Conservation (phyloP, 2,797 vertebrate genomes). For the Bucorvus abyssinicus region DNA sequence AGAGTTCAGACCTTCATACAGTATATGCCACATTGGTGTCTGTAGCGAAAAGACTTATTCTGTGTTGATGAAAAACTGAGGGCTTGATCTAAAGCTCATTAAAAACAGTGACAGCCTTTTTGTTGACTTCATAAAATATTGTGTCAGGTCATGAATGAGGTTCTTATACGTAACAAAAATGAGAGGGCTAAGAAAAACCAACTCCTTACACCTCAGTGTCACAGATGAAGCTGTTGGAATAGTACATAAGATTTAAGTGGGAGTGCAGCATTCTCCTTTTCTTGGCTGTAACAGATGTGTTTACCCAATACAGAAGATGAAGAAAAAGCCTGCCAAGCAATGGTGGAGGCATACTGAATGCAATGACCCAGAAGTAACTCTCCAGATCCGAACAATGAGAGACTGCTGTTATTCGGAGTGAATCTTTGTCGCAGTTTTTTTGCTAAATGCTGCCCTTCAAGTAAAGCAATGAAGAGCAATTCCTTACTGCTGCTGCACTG, state of each 20-base stretch:
- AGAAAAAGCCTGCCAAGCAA: not conserved
- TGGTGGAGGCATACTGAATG: not conserved
- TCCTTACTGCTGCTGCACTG: not conserved
- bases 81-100: conserved; percentile 30
- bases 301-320: conserved; percentile 31
- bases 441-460: not conserved
- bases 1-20: not conserved
- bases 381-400: not conserved
- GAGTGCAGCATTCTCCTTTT: conserved; percentile 14
- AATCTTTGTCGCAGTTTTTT: not conserved
- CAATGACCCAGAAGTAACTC: not conserved
- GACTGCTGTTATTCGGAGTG: not conserved
- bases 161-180: conserved; percentile 9
- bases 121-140: conserved; percentile 13
- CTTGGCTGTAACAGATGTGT: conserved; percentile 26
- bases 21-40: not conserved
- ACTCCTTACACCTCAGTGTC: not conserved
- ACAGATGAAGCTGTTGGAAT: not conserved
- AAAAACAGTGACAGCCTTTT: conserved; percentile 18
- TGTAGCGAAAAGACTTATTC: not conserved
- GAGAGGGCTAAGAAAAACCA: not conserved
- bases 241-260: not conserved
- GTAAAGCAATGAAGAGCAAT: not conserved
- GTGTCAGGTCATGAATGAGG: not conserved
- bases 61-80: not conserved